Base-by-base conservation (phyloP, 1,140 invertebrate genomes). In the Eriosoma lanigerum region DNA sequence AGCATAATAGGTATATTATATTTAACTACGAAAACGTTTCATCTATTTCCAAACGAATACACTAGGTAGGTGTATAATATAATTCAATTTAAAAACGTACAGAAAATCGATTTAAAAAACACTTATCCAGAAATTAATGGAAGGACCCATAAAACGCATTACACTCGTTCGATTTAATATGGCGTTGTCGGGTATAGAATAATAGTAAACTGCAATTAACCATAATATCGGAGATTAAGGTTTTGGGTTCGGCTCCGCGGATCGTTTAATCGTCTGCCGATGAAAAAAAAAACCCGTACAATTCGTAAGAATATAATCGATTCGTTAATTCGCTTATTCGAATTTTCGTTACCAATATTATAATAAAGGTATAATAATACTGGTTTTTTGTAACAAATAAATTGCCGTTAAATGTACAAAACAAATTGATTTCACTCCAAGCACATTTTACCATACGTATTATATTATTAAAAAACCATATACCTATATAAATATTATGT, bases 171-270 rank as follows among this genome's bases (percentile, higher is more conserved):
- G 2, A 62, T 15, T 15, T 9, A 32, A 32, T 32, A 10, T 8
- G 17, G 32, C 60, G 29, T 26, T 32, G 24, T 29, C 3, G 12
- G 10, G 10, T 17, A 29, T 19, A 12, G 10, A 44, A 66, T 38
- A 44, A 60, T 26, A n/a, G 24, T 66, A 44, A 66, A 44, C 32
- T 38, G 32, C 32, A 66, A 66, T 66, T 66, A 66, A 10, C 32
- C n/a, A 4, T 66, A 66, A 66, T 66, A 66, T 44, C 32, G 12
- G 32, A 21, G 62, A 66, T 66, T 66, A 66, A 66, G 19, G 32
- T 66, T 21, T 38, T 21, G 32, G 62, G 32, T 44, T 13, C 10
- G 32, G n/a, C 38, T 48, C 10, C n/a, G n/a, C n/a, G n/a, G n/a
- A n/a, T n/a, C n/a, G n/a, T n/a, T n/a, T n/a, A n/a, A n/a, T n/a